Percentiles rank a stretch among this genome's conserved stretches.
phyloP scores from a whole-genome alignment of 2,113 vertebrate species.

The Rallus limicola region DNA sequence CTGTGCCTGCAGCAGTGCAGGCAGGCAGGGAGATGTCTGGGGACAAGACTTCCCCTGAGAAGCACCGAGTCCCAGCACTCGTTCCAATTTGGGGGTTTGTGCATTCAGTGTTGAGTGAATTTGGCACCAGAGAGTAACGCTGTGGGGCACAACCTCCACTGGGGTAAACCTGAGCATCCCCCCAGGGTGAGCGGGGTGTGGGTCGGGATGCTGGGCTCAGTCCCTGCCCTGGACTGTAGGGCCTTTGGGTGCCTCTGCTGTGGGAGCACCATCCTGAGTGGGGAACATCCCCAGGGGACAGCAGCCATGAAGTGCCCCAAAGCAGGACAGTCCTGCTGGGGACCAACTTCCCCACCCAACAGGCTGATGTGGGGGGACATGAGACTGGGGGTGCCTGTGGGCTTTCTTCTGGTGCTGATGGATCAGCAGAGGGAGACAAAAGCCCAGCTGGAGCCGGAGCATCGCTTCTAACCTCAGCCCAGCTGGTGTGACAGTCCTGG shows the following conservation, averaged over 20 bases:
- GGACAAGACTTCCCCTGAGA: background rate
- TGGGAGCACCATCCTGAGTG: background rate
- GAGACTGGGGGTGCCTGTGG: background rate
- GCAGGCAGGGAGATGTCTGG: background rate
- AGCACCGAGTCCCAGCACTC: background rate
- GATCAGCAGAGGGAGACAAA: constrained; percentile 69
- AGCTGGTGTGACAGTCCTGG: background rate
- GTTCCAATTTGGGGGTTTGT: background rate
- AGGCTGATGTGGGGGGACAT: fast-evolving
- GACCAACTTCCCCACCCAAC: background rate
- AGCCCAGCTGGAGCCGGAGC: background rate
- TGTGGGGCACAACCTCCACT: fast-evolving
- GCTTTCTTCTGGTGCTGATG: background rate
- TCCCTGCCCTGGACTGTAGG: fast-evolving
- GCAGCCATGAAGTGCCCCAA: background rate
- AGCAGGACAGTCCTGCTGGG: background rate
- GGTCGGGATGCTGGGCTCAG: fast-evolving
- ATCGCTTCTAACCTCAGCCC: background rate
- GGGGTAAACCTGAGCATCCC: background rate
- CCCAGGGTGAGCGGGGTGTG: fast-evolving
- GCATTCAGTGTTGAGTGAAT: fast-evolving
- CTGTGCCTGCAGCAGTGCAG: background rate
- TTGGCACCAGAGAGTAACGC: background rate
- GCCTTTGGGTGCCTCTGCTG: background rate
- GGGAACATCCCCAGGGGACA: background rate